Base-by-base conservation (phyloP, 2,797 vertebrate genomes). In the Thunnus albacares region DNA sequence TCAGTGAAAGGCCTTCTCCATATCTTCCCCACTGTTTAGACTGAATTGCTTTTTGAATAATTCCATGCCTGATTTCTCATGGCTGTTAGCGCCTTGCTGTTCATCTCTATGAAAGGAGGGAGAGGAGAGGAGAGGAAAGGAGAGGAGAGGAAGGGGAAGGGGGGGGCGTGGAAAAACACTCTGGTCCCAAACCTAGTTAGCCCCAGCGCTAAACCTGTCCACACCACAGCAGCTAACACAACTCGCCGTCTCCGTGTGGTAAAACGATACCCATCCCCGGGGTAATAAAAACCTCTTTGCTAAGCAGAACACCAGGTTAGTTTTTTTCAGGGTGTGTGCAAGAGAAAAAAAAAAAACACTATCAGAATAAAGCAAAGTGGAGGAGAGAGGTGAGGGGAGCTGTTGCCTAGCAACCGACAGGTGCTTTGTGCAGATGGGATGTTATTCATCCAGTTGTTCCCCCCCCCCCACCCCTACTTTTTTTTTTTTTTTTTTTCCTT, bases 381-480 rank as follows among this genome's bases (percentile, higher is more conserved):
- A 58, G 75, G 70, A 81, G 78, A 81, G 71, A 64, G 73, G 66
- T 35, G 22, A 77, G 72, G 56, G 75, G 80, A 85, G 87, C 79
- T 90, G 94, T 96, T 95, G 88, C 95, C 81, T 90, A 67, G 94
- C 90, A 94, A 95, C 94, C 84, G 90, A 90, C 93, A 90, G 90
- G 89, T 94, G 90, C 79, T 83, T 76, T 69, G 67, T 43, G 33
- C 49, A 38, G 70, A 87, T 73, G 75, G 74, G 80, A 91, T 85
- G 88, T 87, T 57, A 82, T 86, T 90, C 68, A 85, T 86, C 86
- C 77, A 83, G 83, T 80, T 79, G 78, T 84, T 65, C 55, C 30
- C 22, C 11, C 52, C 52, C 43, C 12, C 12, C 6, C 22, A 24
- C 24, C 24, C 24, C 24, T 24, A 24, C 24, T 24, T 26, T 64